These are phyloP conservation scores for Raja brachyura DNA, from an alignment of 2,113 vertebrate species.

Conservation along the genomic window DNA sequence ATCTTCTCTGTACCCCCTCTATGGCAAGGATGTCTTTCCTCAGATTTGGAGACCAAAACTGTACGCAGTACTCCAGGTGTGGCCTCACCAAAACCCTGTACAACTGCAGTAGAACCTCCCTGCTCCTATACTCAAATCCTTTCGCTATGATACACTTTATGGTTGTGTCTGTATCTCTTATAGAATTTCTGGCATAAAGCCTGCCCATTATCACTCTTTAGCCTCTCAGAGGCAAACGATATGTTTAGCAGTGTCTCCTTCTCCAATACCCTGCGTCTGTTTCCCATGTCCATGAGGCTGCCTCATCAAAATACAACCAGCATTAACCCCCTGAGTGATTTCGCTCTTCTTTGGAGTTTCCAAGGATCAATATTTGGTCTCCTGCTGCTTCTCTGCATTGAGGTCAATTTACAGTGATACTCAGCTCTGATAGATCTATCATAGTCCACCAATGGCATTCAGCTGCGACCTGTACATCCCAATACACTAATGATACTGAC, in stretches of 20 bases:
- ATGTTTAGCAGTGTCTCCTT: neutral
- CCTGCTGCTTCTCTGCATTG: neutral
- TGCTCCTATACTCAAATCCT: too few relatives aligned
- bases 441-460: neutral
- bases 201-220: neutral
- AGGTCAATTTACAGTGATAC: neutral
- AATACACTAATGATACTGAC: neutral
- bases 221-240: neutral
- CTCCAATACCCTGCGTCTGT: neutral
- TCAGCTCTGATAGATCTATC: neutral
- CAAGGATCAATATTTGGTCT: neutral
- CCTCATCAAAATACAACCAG: neutral
- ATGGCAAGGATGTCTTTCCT: too few relatives aligned
- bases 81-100: too few relatives aligned
- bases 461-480: neutral
- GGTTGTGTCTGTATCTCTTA: neutral
- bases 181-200: neutral
- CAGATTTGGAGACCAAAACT: too few relatives aligned
- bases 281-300: neutral
- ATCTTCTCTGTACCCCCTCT: too few relatives aligned
- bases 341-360: neutral
- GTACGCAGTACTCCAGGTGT: too few relatives aligned
- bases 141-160: neutral
- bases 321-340: neutral
- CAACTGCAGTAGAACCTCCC: too few relatives aligned